Base-by-base conservation (phyloP, 2,888 invertebrate species). In the Dolomedes plantarius region DNA sequence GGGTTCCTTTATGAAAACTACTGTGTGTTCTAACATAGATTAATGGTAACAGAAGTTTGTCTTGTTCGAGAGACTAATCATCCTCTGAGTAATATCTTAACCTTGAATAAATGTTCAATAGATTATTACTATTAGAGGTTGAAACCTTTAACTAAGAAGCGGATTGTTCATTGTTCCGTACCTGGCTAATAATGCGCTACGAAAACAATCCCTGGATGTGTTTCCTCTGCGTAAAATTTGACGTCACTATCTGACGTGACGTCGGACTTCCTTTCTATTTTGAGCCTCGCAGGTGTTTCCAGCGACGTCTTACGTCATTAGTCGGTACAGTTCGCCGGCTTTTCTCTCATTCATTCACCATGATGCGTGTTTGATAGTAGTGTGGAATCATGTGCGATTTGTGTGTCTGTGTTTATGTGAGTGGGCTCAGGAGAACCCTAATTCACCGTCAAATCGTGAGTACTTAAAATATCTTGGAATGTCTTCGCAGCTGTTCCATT, bases 161-260 rank as follows among this genome's bases (percentile, higher is more conserved):
- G n/a, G n/a, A n/a, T n/a, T n/a, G n/a, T n/a, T n/a, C 5, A 36
- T 36, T 36, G 36, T 36, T 36, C n/a, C 46, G 11, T 56, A 23
- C 56, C 23, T 1, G 56, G 56, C 16, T 3, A 56, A 23, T 23
- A 23, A 23, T 56, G 56, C 16, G 2, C 41, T 13, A 1, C 9
- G 13, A 16, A 36, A 56, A 56, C 56, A 56, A 56, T 56, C 56
- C 23, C 5, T 56, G 23, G 9, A 39, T 11, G 31, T 39, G 39
- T 31, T 41, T 41, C 41, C 71, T 32, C 41, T 50, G 73, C 67
- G 80, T 73, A 73, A 41, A 79, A 50, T 27, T 56, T 80, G 80
- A 80, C 80, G 80, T 80, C 80, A 80, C 39, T 31, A 64, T 39
- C 6, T 23, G 16, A 73, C 65, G 73, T 50, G 65, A 73, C 78